Percentiles rank a stretch among this genome's conserved stretches.
Evolutionary conservation across 2,113 vertebrate species (phyloP).

Genomic region (Danio rerio): GRCz12tu NC_133198.1:10162001-10162500

Average conservation of each 20-base stretch:
- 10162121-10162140: slow-evolving; percentile 48
- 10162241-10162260: slow-evolving; percentile 5
- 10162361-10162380: neutral
- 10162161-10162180: slow-evolving; percentile 35
- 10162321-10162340: neutral
- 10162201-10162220: slow-evolving; percentile 13
- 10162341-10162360: neutral
- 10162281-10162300: neutral
- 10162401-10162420: neutral
- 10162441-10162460: neutral
- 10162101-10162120: slow-evolving; percentile 58
- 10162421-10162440: neutral
- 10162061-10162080: slow-evolving; percentile 32
- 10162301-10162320: neutral
- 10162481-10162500: neutral
- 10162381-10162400: neutral
- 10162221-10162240: slow-evolving; percentile 34
- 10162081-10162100: slow-evolving; percentile 48
- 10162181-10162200: slow-evolving; percentile 42
- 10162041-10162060: slow-evolving; percentile 1
- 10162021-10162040: slow-evolving; percentile 19
- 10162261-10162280: neutral
- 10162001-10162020: neutral
- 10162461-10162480: neutral
- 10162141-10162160: slow-evolving; percentile 42